Evolutionary conservation across 2,888 invertebrate genomes (phyloP).

Genomic region (Lepas anatifera): DNA sequence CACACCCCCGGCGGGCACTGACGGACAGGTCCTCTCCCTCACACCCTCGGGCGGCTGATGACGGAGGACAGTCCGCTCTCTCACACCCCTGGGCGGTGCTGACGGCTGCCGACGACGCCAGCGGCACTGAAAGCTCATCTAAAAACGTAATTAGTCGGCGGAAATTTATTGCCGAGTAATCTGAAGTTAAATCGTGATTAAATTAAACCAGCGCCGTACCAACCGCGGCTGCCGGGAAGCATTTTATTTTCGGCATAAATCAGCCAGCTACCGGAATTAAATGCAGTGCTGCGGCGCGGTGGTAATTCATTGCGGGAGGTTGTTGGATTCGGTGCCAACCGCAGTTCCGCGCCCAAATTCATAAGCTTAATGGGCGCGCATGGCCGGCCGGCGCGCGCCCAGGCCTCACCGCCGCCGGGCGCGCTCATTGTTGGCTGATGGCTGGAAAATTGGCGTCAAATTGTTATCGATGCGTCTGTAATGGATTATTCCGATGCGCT

Average conservation of each 20-base stretch:
- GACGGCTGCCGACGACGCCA: not conserved
- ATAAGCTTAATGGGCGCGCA: not conserved
- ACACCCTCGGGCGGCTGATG: too few relatives aligned
- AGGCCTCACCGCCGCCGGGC: not conserved
- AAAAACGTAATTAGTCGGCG: constrained; percentile 2
- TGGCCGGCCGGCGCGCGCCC: not conserved
- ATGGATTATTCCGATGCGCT: constrained; percentile 1
- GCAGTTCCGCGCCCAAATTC: not conserved
- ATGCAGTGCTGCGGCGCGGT: not conserved
- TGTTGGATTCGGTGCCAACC: not conserved
- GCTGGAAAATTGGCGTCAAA: constrained; percentile 7
- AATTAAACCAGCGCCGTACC: constrained; percentile 2
- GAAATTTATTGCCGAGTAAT: constrained; percentile 7
- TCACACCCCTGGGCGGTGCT: too few relatives aligned
- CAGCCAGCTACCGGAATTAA: constrained; percentile 7
- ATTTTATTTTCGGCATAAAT: constrained; percentile 8
- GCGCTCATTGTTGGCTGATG: not conserved
- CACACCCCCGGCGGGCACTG: too few relatives aligned
- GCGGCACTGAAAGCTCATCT: not conserved
- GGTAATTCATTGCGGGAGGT: not conserved
- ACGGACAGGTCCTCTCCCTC: too few relatives aligned
- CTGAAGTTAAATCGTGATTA: constrained; percentile 10
- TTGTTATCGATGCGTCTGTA: constrained; percentile 10
- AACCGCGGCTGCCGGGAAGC: not conserved
- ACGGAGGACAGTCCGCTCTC: too few relatives aligned